These are phyloP conservation scores for Oscheius sp. DNA, from an alignment of 1,140 invertebrate species.

Conservation along the genomic window DNA sequence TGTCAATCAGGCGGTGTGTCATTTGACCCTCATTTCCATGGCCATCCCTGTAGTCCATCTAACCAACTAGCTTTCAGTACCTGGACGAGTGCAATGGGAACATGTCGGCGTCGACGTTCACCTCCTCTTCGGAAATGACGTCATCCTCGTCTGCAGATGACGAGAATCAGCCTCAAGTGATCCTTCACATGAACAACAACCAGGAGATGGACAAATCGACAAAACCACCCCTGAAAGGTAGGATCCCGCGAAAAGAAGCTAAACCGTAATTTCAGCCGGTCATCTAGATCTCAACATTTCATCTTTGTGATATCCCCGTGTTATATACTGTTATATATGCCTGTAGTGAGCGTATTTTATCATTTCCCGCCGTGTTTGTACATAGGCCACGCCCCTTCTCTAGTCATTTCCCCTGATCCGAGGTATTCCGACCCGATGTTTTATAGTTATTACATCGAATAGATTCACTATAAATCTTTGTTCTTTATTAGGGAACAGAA, in stretches of 20 bases:
- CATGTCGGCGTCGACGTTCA: neutral
- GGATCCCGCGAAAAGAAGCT: neutral
- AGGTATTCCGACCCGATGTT: neutral
- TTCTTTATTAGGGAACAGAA: neutral
- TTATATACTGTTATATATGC: neutral
- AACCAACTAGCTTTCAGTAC: neutral
- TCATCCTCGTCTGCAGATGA: neutral
- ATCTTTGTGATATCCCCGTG: neutral
- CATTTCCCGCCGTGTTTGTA: neutral
- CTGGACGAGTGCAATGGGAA: neutral
- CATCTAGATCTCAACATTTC: conserved; percentile 26
- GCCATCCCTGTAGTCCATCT: no score
- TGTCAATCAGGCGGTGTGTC: neutral
- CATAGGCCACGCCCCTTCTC: neutral
- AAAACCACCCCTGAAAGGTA: neutral
- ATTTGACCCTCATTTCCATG: no score
- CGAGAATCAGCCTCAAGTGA: neutral
- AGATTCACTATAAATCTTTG: no score
- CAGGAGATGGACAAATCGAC: neutral
- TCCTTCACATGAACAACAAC: neutral
- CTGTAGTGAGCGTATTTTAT: neutral
- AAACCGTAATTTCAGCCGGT: conserved; percentile 7
- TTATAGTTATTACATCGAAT: neutral
- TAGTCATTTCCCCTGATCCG: neutral
- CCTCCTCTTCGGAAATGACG: neutral